Evolutionary conservation across 1,140 invertebrate genomes (phyloP).

Genomic region (Drosophila sucinea): DNA sequence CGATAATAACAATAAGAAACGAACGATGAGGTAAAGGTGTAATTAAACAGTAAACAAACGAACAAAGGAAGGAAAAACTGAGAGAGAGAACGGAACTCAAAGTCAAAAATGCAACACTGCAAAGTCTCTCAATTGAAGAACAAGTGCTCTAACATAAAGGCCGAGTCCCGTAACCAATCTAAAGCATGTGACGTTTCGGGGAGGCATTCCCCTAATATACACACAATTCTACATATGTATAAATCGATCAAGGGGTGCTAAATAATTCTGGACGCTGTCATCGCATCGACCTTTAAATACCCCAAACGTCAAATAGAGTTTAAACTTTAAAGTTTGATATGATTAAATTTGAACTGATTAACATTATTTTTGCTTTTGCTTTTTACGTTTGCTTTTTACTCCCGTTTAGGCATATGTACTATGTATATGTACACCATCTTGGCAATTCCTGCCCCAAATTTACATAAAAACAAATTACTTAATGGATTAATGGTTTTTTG

Average conservation of each 20-base stretch:
- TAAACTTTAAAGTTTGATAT: no score
- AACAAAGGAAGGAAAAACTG: conserved; percentile 13
- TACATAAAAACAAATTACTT: no score
- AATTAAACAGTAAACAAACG: conserved; percentile 66
- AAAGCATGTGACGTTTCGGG: conserved; percentile 56
- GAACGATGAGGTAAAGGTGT: conserved; percentile 34
- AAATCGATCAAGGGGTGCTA: background rate
- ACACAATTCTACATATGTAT: no score
- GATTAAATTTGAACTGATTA: no score
- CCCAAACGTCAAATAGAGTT: background rate
- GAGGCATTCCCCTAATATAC: conserved; percentile 2
- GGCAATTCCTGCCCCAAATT: no score
- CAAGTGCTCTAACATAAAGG: conserved; percentile 60
- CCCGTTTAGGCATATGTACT: no score
- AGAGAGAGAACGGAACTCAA: conserved; percentile 19
- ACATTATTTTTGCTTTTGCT: no score
- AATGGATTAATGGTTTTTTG: no score
- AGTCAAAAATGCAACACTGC: background rate
- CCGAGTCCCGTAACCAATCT: conserved; percentile 24
- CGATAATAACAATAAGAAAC: conserved; percentile 47
- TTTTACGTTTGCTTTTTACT: no score
- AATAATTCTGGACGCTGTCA: background rate
- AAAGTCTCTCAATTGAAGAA: conserved; percentile 15
- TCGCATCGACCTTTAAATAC: background rate
- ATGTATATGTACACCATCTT: no score